phyloP scores from a whole-genome alignment of 2,797 vertebrate species.

The Rachycentron canadum region DNA sequence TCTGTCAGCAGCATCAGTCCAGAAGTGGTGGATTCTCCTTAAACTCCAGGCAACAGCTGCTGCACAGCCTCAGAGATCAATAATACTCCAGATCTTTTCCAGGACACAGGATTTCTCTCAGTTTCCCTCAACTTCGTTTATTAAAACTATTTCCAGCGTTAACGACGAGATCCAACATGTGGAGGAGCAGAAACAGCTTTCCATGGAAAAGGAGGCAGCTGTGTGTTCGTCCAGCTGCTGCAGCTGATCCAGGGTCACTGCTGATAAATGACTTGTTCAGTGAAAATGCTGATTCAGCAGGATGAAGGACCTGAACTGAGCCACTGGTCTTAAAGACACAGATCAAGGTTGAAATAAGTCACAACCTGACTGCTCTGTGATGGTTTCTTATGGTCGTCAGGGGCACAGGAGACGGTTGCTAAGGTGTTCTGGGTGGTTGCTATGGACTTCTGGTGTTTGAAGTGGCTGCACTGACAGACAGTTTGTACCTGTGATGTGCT shows the following conservation, averaged over 20 bases:
- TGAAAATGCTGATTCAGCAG: not conserved
- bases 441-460: no score
- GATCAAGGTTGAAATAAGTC: no score
- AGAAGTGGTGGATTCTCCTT: not conserved
- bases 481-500: no score
- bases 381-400: no score
- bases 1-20: not conserved
- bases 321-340: no score
- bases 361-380: no score
- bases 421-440: no score
- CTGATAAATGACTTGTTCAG: not conserved
- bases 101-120: not conserved
- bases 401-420: no score
- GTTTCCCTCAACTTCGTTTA: not conserved
- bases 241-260: slow-evolving; percentile 5
- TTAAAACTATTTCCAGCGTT: slow-evolving; percentile 4
- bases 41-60: slow-evolving; percentile 1
- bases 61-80: not conserved
- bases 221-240: not conserved
- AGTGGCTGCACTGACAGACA: no score
- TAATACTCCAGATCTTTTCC: not conserved
- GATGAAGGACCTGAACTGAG: not conserved
- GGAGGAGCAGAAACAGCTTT: not conserved
- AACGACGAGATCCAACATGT: slow-evolving; percentile 5
- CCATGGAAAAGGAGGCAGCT: no score